Conservation (phyloP, 2,113 vertebrate species). For the Seriola dumerili region DNA sequence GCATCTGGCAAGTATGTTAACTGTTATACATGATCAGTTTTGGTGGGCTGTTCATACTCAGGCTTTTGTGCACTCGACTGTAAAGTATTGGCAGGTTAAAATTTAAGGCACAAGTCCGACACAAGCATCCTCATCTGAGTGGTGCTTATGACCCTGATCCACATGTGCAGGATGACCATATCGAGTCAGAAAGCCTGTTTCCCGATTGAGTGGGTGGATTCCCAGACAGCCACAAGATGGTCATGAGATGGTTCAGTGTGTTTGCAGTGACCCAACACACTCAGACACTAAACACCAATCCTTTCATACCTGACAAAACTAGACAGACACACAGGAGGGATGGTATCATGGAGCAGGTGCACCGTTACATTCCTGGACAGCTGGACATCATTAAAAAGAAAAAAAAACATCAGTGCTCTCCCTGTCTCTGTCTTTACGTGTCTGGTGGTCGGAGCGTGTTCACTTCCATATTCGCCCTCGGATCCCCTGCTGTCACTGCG, state of each 20-base stretch:
- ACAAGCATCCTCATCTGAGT: neutral
- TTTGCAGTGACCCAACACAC: conserved; percentile 54
- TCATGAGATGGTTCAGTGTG: conserved; percentile 48
- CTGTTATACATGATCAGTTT: neutral
- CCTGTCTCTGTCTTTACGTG: conserved; percentile 40
- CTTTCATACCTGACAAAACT: conserved; percentile 19
- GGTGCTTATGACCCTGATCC: neutral
- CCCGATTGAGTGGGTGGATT: conserved; percentile 4
- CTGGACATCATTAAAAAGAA: conserved; percentile 16
- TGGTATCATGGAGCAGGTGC: conserved; percentile 35
- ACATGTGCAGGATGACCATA: conserved; percentile 12
- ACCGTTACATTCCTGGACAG: conserved; percentile 3
- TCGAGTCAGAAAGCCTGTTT: conserved; percentile 17
- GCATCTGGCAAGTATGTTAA: too few species aligned
- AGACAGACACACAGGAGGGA: conserved; percentile 7
- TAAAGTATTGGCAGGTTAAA: neutral
- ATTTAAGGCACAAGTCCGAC: neutral
- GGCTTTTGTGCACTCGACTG: neutral
- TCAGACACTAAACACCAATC: conserved; percentile 35
- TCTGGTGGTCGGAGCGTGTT: conserved; percentile 37
- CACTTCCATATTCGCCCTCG: conserved; percentile 16
- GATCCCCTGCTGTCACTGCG: conserved; percentile 51
- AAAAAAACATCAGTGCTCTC: neutral
- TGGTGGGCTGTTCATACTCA: neutral
- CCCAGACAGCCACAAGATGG: conserved; percentile 26